Base-by-base conservation (phyloP, 2,113 vertebrate species). In the Myrmecophaga tridactyla region DNA sequence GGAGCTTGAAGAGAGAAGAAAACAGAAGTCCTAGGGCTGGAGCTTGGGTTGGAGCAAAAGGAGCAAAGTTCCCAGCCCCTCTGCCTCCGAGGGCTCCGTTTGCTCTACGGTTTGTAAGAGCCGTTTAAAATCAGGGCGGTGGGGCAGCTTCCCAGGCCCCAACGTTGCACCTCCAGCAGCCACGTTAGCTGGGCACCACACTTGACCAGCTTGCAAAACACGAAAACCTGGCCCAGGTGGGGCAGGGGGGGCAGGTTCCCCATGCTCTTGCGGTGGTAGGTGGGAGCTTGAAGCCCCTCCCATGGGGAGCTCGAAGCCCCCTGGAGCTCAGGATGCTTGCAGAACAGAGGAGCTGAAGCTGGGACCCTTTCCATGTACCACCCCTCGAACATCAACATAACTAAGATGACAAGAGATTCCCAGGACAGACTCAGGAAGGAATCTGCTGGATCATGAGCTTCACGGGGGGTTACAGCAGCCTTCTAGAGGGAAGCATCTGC, bases 121-220 rank as follows among this genome's bases (percentile, higher is more conserved):
- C 20, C 56, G 6, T 58, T 58, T 58, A 23, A 21, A 58, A 23
- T 23, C 56, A 23, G 3, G 56, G 20, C 1, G 8, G 56, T 23
- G 56, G 20, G 56, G 56, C 56, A 58, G 4, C 56, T 21, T 58
- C 56, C 56, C 56, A 23, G 56, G 20, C 2, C 29, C 13, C 4
- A 5, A 12, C 11, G 62, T 31, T 63, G 27, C 14, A 31, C 62
- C 62, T 60, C 58, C 5, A 9, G 23, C 21, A 8, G 58, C 58
- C 29, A 21, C 29, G 9, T 31, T 31, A 29, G 27, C 23, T 7
- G 23, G 23, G 1, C 77, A 4, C 3, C 13, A 8, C 0, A 1
- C 27, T 60, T 12, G 20, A 20, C 41, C 8, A 18, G 78, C 7
- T 15, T 18, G 56, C 17, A 15, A 60, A 4, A 13, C 12, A 29